Evolutionary conservation across 1,140 invertebrate species (phyloP), one percentile per base, ranked within the genome.

Genomic region (Drosophila pallidifrons): DNA sequence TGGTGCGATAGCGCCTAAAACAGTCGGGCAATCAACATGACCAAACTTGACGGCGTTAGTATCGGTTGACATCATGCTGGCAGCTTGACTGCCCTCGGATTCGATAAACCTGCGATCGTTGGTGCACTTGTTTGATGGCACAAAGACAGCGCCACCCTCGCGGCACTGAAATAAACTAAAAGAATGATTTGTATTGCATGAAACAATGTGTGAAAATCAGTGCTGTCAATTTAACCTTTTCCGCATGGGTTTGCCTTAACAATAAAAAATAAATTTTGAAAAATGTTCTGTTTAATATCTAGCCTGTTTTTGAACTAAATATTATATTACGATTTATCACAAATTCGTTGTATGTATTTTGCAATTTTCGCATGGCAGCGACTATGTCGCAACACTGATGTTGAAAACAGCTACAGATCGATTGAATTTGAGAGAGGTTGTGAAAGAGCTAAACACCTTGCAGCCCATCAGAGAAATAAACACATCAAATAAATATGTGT

Each of bases 81-180:
- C 49, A 8, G 60, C 55, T 54, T 54, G 35, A 35, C 51, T 79
- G 13, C 76, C 70, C 5, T 91, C 92, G 43, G 93, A 93, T 90
- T 97, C 96, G 5, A 94, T 93, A 93, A 98, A 97, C 30, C 96
- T 93, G 54, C 96, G 95, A 93, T 97, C 97, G 81, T 95, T 95
- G 25, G 95, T 94, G 88, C 97, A 98, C 81, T 96, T 94, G 79
- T 95, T 94, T 10, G 97, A 93, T 25, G 95, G 95, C 20, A 97
- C 96, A 93, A 98, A 98, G 57, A 97, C 93, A 38, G 95, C 96
- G 91, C 95, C 95, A 7, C 82, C 86, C 35, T 87, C 86, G 1
- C 78, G 91, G 20, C 91, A 92, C 30, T 86, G 74, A 70, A 91
- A 90, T 46, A 91, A 65, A 20, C 86, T 90, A 54, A 54, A 35